Evolutionary conservation across 2,888 invertebrate species (phyloP).

Genomic region (Phania funesta): DNA sequence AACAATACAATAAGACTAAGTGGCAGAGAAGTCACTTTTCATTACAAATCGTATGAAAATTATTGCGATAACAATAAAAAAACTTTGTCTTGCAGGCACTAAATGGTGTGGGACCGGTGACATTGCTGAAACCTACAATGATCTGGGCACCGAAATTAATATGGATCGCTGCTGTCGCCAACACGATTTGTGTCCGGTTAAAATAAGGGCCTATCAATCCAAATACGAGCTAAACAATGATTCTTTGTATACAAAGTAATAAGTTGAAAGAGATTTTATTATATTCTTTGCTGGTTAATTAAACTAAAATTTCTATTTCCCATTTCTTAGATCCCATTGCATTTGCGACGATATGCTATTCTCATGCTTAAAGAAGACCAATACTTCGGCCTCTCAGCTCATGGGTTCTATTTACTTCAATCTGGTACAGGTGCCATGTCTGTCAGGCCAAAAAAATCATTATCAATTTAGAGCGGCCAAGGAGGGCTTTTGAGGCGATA

Average conservation of each 20-base stretch:
- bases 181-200: constrained; percentile 94
- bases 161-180: constrained; percentile 93
- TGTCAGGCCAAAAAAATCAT: constrained; percentile 72
- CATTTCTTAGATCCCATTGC: constrained; percentile 89
- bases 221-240: constrained; percentile 92
- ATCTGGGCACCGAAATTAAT: constrained; percentile 86
- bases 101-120: constrained; percentile 97
- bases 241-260: constrained; percentile 90
- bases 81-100: constrained; percentile 84
- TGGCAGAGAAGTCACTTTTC: no score
- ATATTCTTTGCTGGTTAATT: background rate
- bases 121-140: constrained; percentile 90
- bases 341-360: constrained; percentile 91
- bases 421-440: constrained; percentile 83
- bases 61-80: no score
- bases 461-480: constrained; percentile 78
- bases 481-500: constrained; percentile 74
- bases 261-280: background rate
- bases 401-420: constrained; percentile 94
- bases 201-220: constrained; percentile 82
- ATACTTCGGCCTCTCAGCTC: constrained; percentile 85
- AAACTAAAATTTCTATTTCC: background rate
- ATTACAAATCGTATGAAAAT: no score
- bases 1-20: no score
- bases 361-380: constrained; percentile 88